phyloP scores from a whole-genome alignment of 2,888 invertebrate species.

The Latheticus oryzae region DNA sequence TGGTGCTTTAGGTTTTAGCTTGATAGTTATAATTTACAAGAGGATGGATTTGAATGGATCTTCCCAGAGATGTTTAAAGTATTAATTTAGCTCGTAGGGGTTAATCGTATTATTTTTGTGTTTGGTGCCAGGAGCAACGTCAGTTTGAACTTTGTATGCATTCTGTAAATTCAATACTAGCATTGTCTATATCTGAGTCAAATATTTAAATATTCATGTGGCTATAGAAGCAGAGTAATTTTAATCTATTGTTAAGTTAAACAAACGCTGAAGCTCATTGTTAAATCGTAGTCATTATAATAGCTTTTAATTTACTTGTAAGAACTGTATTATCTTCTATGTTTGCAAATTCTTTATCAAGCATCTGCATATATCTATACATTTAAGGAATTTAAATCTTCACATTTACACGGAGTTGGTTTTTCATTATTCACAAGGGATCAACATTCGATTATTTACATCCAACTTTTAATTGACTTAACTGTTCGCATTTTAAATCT shows the following conservation, averaged over 20 bases:
- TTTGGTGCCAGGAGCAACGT: constrained; percentile 44
- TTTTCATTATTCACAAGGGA: constrained; percentile 26
- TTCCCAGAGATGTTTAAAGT: constrained; percentile 26
- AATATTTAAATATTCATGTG: constrained; percentile 65
- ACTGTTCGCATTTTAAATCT: constrained; percentile 51
- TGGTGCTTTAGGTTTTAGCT: constrained; percentile 2
- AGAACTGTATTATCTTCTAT: constrained; percentile 56
- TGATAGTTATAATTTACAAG: constrained; percentile 1
- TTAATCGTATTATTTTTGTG: constrained; percentile 53
- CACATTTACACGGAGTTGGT: constrained; percentile 22
- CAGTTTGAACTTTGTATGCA: constrained; percentile 51
- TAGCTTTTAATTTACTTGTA: constrained; percentile 67
- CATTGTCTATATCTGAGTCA: constrained; percentile 63
- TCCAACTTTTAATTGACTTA: constrained; percentile 55
- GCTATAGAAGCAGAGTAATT: constrained; percentile 66
- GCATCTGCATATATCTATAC: constrained; percentile 39
- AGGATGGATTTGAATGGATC: constrained; percentile 20
- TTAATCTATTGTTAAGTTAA: constrained; percentile 67
- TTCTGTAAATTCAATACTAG: constrained; percentile 63
- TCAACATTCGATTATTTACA: constrained; percentile 50
- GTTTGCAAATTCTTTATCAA: constrained; percentile 44
- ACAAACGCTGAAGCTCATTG: constrained; percentile 65
- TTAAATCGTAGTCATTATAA: constrained; percentile 65
- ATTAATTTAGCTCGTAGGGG: constrained; percentile 43
- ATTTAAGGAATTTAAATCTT: constrained; percentile 36